phyloP scores from a whole-genome alignment of 2,113 vertebrate genomes.

The Calyptomena viridis region DNA sequence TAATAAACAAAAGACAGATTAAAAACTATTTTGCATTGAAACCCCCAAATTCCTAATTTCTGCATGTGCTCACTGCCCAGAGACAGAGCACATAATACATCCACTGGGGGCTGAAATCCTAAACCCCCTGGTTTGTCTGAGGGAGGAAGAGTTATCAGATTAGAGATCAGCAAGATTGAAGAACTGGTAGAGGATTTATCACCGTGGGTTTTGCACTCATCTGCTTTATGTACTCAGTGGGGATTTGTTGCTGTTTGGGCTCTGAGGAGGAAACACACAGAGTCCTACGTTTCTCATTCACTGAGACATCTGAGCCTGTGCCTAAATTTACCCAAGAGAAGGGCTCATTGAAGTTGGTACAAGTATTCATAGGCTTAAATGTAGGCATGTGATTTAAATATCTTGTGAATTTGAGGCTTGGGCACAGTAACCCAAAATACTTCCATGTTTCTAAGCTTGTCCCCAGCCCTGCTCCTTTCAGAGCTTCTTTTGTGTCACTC shows the following conservation, averaged over 20 bases:
- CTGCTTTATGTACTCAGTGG: not conserved
- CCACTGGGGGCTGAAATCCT: not conserved
- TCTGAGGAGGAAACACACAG: not conserved
- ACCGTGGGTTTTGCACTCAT: not conserved
- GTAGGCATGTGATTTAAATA: conserved; percentile 33
- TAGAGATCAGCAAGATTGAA: conserved; percentile 27
- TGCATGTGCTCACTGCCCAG: not conserved
- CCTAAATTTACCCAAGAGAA: conserved; percentile 4
- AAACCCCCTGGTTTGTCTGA: not conserved
- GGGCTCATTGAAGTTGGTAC: not conserved
- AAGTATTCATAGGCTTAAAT: not conserved
- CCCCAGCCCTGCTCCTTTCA: not conserved
- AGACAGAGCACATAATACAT: not conserved
- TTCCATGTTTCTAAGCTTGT: not conserved
- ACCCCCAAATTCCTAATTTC: not conserved
- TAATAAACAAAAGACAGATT: not conserved
- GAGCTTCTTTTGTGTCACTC: not conserved
- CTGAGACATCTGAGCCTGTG: not conserved
- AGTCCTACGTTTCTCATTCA: not conserved
- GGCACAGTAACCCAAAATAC: not conserved
- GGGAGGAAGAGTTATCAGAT: conserved; percentile 6
- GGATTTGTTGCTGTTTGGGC: not conserved
- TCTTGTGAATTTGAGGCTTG: not conserved
- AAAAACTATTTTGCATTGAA: not conserved
- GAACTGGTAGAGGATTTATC: conserved; percentile 1